These are phyloP conservation scores for Onychomys arenicola DNA, from an alignment of 2,797 vertebrate genomes.

Conservation along the genomic window DNA sequence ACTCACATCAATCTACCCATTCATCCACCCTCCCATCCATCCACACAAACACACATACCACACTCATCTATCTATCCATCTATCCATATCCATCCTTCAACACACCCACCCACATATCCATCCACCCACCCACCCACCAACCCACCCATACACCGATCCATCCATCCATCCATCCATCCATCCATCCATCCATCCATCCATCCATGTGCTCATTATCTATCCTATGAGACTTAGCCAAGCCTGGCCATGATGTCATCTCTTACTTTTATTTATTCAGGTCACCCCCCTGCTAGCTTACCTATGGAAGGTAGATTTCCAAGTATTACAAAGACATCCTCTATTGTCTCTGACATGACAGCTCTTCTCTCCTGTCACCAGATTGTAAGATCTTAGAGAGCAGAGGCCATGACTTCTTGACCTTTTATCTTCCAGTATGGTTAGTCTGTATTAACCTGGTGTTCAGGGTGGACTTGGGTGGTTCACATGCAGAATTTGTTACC, in stretches of 20 bases:
- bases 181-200: background rate
- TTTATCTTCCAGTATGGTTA: background rate
- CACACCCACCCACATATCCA: no score
- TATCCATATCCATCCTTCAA: background rate
- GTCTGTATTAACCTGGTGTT: background rate
- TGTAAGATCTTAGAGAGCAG: background rate
- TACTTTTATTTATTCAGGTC: conserved; percentile 12
- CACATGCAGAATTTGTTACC: background rate
- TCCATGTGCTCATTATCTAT: background rate
- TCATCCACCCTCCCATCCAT: background rate
- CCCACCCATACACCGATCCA: no score
- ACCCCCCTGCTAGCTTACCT: background rate
- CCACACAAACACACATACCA: no score
- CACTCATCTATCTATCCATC: background rate
- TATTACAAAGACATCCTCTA: background rate
- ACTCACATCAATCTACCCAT: background rate
- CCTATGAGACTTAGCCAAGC: background rate
- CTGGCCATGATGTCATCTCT: background rate
- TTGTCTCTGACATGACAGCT: background rate
- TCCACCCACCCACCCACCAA: no score
- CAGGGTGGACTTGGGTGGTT: background rate
- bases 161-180: background rate
- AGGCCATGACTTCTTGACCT: background rate
- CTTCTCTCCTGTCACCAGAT: background rate
- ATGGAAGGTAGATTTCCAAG: background rate